Evolutionary conservation across 2,113 vertebrate species (phyloP), one percentile per base, ranked within the genome.

Genomic region (Onychostruthus taczanowskii): DNA sequence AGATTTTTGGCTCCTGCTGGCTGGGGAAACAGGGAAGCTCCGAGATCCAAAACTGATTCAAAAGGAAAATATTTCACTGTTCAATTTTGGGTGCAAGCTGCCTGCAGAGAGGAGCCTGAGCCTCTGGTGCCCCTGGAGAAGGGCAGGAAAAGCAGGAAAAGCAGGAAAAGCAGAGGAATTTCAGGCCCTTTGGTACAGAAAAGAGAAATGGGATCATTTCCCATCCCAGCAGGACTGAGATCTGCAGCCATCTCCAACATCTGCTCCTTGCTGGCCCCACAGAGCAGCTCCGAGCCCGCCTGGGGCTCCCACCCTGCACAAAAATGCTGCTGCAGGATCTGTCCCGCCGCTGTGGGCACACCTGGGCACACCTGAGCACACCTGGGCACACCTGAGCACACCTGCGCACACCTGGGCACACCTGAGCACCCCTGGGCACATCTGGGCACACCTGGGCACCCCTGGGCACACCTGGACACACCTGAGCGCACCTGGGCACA

Each of bases 181-280:
- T 11, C 5, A 5, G 28, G 43, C 8, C 30, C 37, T 84, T 7
- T 27, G 72, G 70, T 53, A 33, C 0, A 0, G 56, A 2, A 5
- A 16, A 53, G 69, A 46, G 12, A 55, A 55, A 5, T 2, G 33
- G 20, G 43, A 56, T 53, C 37, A 14, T 37, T 39, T n/a, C 79
- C 55, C 69, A 3, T 4, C 28, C 39, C 7, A 73, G 53, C 59
- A 37, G 31, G 0, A 13, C 63, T 4, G 1, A 37, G 22, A 33
- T 3, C n/a, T 35, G n/a, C 44, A 19, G 9, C 31, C 24, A 1
- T 16, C 37, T 41, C 19, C 19, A 14, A 5, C 22, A 1, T 2
- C 43, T 80, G 78, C 53, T 62, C 66, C 50, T 14, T 3, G 10
- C 79, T 55, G 55, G 46, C 33, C 47, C 24, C 14, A 16, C 50